Conservation (phyloP, 2,797 vertebrate genomes). For the Clarias fuscus region DNA sequence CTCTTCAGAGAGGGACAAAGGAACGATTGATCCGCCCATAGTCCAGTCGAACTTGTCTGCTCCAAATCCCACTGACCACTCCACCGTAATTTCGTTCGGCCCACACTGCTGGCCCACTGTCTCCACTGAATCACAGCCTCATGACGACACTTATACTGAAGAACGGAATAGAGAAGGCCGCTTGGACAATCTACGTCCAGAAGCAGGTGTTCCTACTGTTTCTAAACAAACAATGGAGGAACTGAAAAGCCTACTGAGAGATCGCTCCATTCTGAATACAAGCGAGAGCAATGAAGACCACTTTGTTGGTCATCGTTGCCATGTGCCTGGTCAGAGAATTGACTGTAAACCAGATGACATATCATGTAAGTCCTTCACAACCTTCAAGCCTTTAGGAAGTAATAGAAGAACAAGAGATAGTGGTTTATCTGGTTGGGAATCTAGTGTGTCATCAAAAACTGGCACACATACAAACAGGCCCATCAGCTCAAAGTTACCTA, state of each 20-base stretch:
- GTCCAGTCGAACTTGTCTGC: constrained; percentile 56
- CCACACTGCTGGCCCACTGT: constrained; percentile 50
- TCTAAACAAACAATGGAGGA: constrained; percentile 75
- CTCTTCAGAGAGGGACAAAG: constrained; percentile 69
- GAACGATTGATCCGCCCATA: constrained; percentile 62
- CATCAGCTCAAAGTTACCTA: constrained; percentile 53
- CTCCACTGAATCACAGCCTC: constrained; percentile 50
- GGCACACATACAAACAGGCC: constrained; percentile 65
- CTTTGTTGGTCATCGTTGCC: constrained; percentile 53
- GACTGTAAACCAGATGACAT: constrained; percentile 64
- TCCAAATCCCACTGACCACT: constrained; percentile 50
- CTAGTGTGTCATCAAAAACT: constrained; percentile 65
- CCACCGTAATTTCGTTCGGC: constrained; percentile 61
- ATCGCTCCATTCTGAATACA: constrained; percentile 60
- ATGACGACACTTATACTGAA: constrained; percentile 21
- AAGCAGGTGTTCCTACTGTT: constrained; percentile 51
- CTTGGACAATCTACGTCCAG: constrained; percentile 49
- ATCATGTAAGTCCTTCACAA: constrained; percentile 65
- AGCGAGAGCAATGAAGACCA: constrained; percentile 57
- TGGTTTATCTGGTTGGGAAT: constrained; percentile 63
- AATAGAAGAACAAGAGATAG: constrained; percentile 66
- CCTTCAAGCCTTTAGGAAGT: constrained; percentile 71
- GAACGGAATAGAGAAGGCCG: constrained; percentile 37
- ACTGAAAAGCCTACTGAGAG: constrained; percentile 72
- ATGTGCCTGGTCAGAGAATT: constrained; percentile 56